Evolutionary conservation across 37 sponge, comb jelly and placozoan species (phyloP).

Genomic region (Dysidea cf. avara): DNA sequence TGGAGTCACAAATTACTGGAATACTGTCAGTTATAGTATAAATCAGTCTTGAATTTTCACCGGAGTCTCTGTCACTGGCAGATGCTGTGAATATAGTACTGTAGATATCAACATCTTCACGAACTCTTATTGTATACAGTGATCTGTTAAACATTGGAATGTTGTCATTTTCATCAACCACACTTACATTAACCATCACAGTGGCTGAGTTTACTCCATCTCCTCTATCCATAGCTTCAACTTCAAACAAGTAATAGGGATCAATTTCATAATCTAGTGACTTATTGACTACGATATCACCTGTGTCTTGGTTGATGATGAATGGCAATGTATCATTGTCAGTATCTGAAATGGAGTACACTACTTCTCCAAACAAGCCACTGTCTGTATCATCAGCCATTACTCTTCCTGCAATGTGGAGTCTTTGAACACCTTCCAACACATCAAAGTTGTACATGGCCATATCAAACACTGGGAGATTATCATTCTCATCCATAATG

Average conservation of each 20-base stretch:
- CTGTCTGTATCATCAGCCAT: neutral
- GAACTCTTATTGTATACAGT: constrained; percentile 11
- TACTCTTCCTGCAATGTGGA: neutral
- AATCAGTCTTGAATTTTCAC: constrained; percentile 31
- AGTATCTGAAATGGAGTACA: neutral
- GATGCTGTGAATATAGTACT: constrained; percentile 26
- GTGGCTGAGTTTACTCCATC: too few relatives aligned
- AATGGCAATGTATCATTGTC: constrained; percentile 2
- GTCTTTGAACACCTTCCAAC: constrained; percentile 3
- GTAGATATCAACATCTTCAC: constrained; percentile 40
- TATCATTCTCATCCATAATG: too few relatives aligned
- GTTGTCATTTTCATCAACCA: constrained; percentile 70
- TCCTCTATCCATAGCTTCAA: constrained; percentile 49
- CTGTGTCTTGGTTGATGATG: constrained; percentile 24
- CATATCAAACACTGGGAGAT: too few relatives aligned
- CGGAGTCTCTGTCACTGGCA: constrained; percentile 57
- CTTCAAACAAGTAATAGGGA: constrained; percentile 9
- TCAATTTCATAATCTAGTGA: constrained; percentile 24
- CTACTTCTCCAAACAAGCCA: neutral
- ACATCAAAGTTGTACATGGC: constrained; percentile 8
- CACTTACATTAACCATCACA: constrained; percentile 21
- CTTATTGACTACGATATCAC: constrained; percentile 17
- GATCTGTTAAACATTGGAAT: constrained; percentile 32
- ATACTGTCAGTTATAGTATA: constrained; percentile 18
- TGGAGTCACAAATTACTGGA: neutral